Percentiles rank a stretch among this genome's conserved stretches.
Conservation (phyloP, 1,140 invertebrate species). For the Tetramorium alpestre region DNA sequence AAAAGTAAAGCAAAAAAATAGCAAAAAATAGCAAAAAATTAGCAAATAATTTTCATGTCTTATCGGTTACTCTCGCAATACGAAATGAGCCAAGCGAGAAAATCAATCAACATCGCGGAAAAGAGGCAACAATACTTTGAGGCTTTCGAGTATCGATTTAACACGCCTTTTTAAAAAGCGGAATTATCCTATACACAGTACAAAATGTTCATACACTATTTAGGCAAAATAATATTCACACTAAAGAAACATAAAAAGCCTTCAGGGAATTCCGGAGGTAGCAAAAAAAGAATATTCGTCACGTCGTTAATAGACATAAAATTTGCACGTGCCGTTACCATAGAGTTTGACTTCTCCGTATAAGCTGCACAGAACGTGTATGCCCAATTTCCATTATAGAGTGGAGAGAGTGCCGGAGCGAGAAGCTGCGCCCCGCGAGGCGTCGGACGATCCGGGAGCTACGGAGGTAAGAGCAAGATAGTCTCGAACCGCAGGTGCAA, state of each 20-base stretch:
- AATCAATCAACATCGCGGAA: no score
- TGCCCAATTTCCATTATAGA: conserved; percentile 28
- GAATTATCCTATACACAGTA: no score
- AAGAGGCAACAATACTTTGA: no score
- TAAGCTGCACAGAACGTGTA: neutral
- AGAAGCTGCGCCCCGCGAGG: conserved; percentile 32
- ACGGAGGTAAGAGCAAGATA: conserved; percentile 44
- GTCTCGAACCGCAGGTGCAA: conserved; percentile 60
- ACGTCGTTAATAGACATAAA: conserved; percentile 10
- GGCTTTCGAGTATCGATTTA: no score
- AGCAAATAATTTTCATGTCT: no score
- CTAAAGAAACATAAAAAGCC: neutral
- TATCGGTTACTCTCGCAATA: no score
- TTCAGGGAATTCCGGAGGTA: neutral
- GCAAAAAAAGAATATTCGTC: neutral
- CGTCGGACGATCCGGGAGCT: conserved; percentile 20
- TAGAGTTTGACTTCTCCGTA: neutral
- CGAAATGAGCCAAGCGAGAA: no score
- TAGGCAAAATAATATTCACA: neutral
- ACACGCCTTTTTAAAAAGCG: no score
- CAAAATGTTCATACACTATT: neutral
- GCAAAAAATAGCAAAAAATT: no score
- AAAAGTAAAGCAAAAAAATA: no score
- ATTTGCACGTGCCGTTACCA: neutral
- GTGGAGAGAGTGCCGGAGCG: conserved; percentile 37